Conservation (phyloP, 2,888 invertebrate genomes). For the Unio delphinus region DNA sequence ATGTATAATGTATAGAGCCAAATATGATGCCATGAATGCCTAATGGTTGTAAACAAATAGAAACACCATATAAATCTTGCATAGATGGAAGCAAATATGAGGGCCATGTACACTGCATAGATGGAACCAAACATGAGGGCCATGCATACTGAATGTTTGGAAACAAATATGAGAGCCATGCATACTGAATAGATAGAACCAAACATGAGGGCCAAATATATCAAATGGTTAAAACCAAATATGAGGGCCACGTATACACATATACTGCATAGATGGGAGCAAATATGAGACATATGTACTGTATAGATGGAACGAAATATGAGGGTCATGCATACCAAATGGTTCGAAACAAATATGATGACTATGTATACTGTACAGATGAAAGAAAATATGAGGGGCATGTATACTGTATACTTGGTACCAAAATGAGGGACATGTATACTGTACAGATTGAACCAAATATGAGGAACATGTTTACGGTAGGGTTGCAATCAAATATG, state of each 20-base stretch:
- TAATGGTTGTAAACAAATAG: slow-evolving; percentile 7
- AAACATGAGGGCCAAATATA: background rate
- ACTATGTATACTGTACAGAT: slow-evolving; percentile 1
- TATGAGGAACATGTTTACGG: background rate
- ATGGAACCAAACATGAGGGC: slow-evolving; percentile 6
- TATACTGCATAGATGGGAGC: background rate
- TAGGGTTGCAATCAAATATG: slow-evolving; percentile 8
- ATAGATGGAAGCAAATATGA: too few relatives aligned
- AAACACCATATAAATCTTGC: too few relatives aligned
- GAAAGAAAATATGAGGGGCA: slow-evolving; percentile 4
- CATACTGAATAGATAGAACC: background rate
- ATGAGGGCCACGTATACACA: background rate
- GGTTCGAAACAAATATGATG: too few relatives aligned
- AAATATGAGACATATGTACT: background rate
- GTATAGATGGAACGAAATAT: too few relatives aligned
- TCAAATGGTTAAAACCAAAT: background rate
- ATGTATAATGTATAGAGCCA: slow-evolving; percentile 5
- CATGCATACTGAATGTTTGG: slow-evolving; percentile 1
- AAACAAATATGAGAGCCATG: slow-evolving; percentile 4
- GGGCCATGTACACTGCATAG: background rate
- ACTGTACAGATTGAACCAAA: slow-evolving; percentile 7
- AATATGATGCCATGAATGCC: background rate
- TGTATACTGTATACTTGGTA: background rate
- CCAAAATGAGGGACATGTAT: background rate
- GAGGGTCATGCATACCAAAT: background rate